Evolutionary conservation across 30 jellyfish, hydroid and myxozoan genomes (phyloP), one percentile per base, ranked within the genome.

Genomic region (Hydra vulgaris): DNA sequence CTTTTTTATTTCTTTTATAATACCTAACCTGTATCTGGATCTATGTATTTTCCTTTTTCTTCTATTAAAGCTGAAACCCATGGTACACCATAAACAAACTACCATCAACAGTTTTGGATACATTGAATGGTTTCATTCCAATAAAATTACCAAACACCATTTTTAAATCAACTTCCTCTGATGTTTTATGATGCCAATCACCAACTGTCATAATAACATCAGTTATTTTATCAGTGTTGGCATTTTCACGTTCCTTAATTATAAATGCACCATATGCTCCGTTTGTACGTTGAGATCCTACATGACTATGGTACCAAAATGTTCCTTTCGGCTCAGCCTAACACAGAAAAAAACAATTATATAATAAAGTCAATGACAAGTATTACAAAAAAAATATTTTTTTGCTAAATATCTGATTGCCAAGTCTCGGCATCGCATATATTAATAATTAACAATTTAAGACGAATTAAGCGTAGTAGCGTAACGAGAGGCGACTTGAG

Each of bases 121-220:
- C 66, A 27, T 81, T 82, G 80, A 81, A 89, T 52, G 84, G 79
- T 66, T 79, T 81, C 0, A 67, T 70, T 25, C 71, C 85, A 18
- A 79, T 84, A 85, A 84, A 89, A 55, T 89, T 89, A 26, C 96
- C 96, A 53, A 75, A 84, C 4, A 80, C 89, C 95, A 84, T 84
- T 26, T 89, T 80, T 17, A 89, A 85, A 40, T 82, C 83, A 23
- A 90, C 98, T 95, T 86, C 98, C 18, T 76, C 73, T 23, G 95
- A 86, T 53, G 86, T 95, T 17, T 91, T 88, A 76, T 91, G 98
- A 76, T 91, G 98, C 98, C 98, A 91, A 71, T 91, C 98, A n/a
- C 96, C 96, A 27, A 91, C 95, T 15, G 95, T 74, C 98, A 91
- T 91, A 77, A 91, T 79, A 88, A 82, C 77, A 27, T 91, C 98